Conservation (phyloP, 2,113 vertebrate genomes). For the Todiramphus saurophagus region DNA sequence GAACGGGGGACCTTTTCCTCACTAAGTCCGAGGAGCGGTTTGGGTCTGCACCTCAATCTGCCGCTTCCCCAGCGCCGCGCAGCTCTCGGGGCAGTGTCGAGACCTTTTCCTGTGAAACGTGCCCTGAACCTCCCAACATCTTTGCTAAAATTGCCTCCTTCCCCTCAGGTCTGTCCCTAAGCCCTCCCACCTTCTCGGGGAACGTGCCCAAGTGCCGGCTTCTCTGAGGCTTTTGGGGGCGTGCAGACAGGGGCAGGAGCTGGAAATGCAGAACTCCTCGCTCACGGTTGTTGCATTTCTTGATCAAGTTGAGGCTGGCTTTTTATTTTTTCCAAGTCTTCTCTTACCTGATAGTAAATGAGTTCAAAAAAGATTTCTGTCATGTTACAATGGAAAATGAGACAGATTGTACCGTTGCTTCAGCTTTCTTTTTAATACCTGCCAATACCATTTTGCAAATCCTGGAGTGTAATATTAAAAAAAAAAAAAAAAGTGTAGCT, state of each 20-base stretch:
- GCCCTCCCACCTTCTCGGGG: not conserved
- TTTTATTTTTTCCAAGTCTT: not conserved
- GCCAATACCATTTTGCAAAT: slow-evolving; percentile 41
- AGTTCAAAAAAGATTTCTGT: slow-evolving; percentile 18
- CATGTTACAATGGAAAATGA: slow-evolving; percentile 20
- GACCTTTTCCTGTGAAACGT: not conserved
- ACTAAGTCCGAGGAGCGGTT: not conserved
- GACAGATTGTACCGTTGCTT: slow-evolving; percentile 9
- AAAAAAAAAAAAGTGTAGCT: slow-evolving; percentile 19
- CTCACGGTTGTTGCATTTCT: not conserved
- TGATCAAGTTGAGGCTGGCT: not conserved
- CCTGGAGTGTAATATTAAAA: not conserved
- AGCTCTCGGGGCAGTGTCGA: not conserved
- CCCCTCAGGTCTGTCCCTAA: not conserved
- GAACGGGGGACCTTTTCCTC: no score
- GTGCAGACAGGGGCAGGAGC: not conserved
- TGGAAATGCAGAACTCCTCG: not conserved
- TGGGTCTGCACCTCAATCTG: not conserved
- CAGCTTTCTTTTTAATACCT: slow-evolving; percentile 56
- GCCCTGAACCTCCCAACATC: not conserved
- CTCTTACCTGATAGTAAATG: slow-evolving; percentile 22
- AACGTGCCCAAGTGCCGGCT: not conserved
- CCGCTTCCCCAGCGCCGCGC: accelerated
- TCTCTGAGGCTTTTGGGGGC: not conserved
- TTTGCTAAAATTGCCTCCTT: not conserved